Evolutionary conservation across 2,113 vertebrate species (phyloP).

Genomic region (Camelus bactrianus): DNA sequence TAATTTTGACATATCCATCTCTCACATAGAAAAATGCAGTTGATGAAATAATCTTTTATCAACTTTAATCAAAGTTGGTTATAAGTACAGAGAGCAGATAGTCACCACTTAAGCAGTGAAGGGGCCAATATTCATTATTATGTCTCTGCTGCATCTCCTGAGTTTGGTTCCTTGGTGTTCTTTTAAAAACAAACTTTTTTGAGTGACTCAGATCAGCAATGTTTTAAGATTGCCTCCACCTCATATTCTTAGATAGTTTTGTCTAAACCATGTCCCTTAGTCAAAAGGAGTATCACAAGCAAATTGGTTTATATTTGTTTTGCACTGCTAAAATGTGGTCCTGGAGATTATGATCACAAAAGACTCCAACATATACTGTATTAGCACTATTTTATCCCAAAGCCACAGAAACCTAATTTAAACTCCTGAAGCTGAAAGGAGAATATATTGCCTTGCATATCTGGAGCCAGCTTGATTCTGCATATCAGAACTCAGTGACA

Average conservation of each 20-base stretch:
- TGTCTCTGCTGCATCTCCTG: background rate
- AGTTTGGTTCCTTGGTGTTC: background rate
- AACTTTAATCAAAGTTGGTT: background rate
- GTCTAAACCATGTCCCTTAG: background rate
- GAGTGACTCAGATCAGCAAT: background rate
- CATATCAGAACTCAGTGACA: background rate
- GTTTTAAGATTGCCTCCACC: background rate
- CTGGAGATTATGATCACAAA: background rate
- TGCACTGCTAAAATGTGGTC: background rate
- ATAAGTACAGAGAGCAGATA: background rate
- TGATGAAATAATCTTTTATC: background rate
- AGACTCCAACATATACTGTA: background rate
- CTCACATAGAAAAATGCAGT: background rate
- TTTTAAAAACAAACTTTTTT: constrained; percentile 5
- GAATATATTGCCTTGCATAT: background rate
- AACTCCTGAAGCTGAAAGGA: background rate
- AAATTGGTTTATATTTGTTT: background rate
- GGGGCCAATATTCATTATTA: background rate
- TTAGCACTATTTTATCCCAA: background rate
- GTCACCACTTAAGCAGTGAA: background rate
- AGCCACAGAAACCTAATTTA: background rate
- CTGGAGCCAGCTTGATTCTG: background rate
- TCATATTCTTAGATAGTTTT: background rate
- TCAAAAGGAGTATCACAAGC: background rate
- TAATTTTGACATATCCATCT: background rate